phyloP scores from a whole-genome alignment of 2,888 invertebrate species.

The Dexiosoma caninum region DNA sequence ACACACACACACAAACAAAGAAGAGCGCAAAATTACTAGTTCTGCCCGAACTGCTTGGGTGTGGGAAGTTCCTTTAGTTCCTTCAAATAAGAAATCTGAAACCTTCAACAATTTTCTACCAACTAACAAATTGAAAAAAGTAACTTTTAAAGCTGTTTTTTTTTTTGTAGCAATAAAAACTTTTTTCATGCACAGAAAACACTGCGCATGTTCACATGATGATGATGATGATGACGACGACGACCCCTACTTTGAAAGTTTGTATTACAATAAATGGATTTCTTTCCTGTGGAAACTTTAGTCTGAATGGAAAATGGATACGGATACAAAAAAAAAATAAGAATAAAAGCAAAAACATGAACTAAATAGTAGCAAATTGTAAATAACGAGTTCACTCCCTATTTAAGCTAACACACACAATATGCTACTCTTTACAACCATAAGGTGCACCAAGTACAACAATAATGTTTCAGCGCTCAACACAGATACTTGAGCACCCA shows the following conservation, averaged over 20 bases:
- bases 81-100: neutral
- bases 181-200: conserved; percentile 10
- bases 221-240: conserved; percentile 8
- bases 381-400: conserved; percentile 51
- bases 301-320: conserved; percentile 25
- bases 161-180: neutral
- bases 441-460: conserved; percentile 20
- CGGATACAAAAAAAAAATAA: neutral
- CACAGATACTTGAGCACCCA: neutral
- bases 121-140: neutral
- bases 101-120: conserved; percentile 3
- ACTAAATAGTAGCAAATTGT: neutral
- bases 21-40: neutral
- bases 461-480: conserved; percentile 20
- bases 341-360: neutral
- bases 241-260: conserved; percentile 6
- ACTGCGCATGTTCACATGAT: conserved; percentile 53
- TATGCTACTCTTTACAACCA: conserved; percentile 63
- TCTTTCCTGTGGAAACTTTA: conserved; percentile 9
- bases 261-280: conserved; percentile 10
- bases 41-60: neutral
- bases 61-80: neutral
- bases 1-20: too few species aligned
- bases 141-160: conserved; percentile 7
- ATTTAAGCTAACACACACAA: conserved; percentile 60